Percentiles rank a stretch among this genome's conserved stretches.
These are phyloP conservation scores for Leucoptera coffeella DNA, from an alignment of 2,888 invertebrate genomes.

Conservation along the genomic window DNA sequence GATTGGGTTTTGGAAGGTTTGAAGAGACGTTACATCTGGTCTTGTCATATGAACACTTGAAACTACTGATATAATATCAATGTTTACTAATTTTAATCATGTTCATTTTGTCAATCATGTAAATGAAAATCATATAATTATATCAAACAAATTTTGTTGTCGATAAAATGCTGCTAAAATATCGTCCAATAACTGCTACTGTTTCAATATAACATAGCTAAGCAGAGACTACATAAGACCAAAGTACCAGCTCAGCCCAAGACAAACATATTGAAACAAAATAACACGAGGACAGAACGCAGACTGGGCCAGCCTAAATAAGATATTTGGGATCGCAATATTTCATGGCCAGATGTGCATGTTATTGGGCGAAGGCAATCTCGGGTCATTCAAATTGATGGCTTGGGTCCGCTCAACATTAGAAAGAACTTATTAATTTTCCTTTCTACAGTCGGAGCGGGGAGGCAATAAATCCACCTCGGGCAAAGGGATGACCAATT, in stretches of 20 bases:
- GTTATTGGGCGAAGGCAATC: conserved; percentile 35
- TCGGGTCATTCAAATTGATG: conserved; percentile 51
- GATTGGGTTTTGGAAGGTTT: too few species aligned
- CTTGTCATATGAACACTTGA: too few species aligned
- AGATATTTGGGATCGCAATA: conserved; percentile 33
- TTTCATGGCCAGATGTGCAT: conserved; percentile 35
- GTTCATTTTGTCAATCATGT: too few species aligned
- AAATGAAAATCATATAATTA: too few species aligned
- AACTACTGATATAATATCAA: too few species aligned
- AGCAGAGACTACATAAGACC: too few species aligned
- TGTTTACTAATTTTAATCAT: too few species aligned
- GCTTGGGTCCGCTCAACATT: conserved; percentile 51
- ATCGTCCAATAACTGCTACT: too few species aligned
- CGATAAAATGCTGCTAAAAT: conserved; percentile 6
- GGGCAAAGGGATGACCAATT: conserved; percentile 55
- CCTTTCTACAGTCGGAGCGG: conserved; percentile 52
- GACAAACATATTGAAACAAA: conserved; percentile 2
- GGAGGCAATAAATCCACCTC: conserved; percentile 51
- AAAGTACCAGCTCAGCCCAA: conserved; percentile 1
- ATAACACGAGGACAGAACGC: neutral
- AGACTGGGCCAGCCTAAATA: conserved; percentile 11
- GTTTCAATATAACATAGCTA: too few species aligned
- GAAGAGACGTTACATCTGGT: too few species aligned
- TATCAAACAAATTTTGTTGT: too few species aligned
- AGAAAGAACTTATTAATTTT: conserved; percentile 52